Conservation (phyloP, 1,140 invertebrate genomes). For the Medauroidea extradentata region DNA sequence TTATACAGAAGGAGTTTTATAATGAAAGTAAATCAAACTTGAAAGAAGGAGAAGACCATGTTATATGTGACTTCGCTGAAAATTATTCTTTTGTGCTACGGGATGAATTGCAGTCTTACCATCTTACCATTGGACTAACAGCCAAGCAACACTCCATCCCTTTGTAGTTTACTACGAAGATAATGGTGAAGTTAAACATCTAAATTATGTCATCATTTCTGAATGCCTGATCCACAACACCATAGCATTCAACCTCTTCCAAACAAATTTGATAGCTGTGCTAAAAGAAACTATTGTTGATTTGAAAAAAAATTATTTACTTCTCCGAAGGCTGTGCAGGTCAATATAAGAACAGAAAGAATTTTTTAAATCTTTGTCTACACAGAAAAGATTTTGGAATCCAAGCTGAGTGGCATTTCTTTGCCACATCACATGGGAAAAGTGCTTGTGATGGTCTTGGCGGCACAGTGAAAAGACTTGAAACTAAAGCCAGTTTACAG, state of each 20-base stretch:
- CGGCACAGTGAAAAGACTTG: conserved; percentile 29
- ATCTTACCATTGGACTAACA: conserved; percentile 25
- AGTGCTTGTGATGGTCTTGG: conserved; percentile 40
- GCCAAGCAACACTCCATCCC: conserved; percentile 27
- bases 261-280: conserved; percentile 5
- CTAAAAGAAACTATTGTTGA: neutral
- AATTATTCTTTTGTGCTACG: conserved; percentile 27
- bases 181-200: neutral
- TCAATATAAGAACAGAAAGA: conserved; percentile 35
- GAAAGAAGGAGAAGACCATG: neutral
- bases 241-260: conserved; percentile 13
- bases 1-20: too few species aligned
- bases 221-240: conserved; percentile 17
- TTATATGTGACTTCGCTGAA: conserved; percentile 23
- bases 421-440: conserved; percentile 37
- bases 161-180: conserved; percentile 22
- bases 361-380: conserved; percentile 31
- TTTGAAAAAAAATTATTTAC: conserved; percentile 5
- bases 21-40: too few species aligned
- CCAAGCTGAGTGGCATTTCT: conserved; percentile 36
- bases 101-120: conserved; percentile 26
- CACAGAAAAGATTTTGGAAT: conserved; percentile 34
- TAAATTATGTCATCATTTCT: conserved; percentile 15
- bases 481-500: conserved; percentile 19
- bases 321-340: conserved; percentile 26